A percentile compares a stretch with the other conserved stretches of the same genome.
phyloP scores from a whole-genome alignment of 2,888 invertebrate genomes.

The Dicycla oo region DNA sequence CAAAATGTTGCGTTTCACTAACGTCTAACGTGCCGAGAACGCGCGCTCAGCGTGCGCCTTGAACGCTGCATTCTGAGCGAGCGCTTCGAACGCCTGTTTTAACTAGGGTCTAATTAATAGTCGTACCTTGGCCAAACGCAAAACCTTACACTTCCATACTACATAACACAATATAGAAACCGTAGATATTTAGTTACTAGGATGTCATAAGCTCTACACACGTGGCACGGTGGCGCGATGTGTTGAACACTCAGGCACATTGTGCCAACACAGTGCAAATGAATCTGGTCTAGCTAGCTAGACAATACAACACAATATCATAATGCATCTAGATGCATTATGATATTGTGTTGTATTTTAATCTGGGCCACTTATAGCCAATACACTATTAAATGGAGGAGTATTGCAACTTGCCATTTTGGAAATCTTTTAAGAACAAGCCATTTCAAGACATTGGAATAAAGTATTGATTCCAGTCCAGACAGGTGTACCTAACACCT shows the following conservation, averaged over 20 bases:
- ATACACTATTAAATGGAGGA: too few species aligned
- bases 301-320: too few species aligned
- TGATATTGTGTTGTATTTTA: neutral
- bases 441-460: neutral
- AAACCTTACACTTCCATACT: neutral
- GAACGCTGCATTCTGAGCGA: too few species aligned
- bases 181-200: conserved; percentile 21
- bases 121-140: too few species aligned
- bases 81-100: too few species aligned
- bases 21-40: too few species aligned
- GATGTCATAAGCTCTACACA: conserved; percentile 18
- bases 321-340: neutral
- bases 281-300: too few species aligned
- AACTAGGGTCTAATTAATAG: too few species aligned
- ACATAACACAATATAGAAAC: conserved; percentile 11
- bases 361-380: too few species aligned
- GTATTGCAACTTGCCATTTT: neutral
- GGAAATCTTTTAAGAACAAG: neutral
- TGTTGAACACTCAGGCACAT: neutral
- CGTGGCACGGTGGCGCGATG: neutral
- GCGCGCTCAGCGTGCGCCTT: too few species aligned
- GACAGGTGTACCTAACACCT: too few species aligned
- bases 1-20: too few species aligned
- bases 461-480: neutral
- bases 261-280: neutral